Evolutionary conservation across 2,888 invertebrate genomes (phyloP).

Genomic region (Pachycephus smyrnensis): DNA sequence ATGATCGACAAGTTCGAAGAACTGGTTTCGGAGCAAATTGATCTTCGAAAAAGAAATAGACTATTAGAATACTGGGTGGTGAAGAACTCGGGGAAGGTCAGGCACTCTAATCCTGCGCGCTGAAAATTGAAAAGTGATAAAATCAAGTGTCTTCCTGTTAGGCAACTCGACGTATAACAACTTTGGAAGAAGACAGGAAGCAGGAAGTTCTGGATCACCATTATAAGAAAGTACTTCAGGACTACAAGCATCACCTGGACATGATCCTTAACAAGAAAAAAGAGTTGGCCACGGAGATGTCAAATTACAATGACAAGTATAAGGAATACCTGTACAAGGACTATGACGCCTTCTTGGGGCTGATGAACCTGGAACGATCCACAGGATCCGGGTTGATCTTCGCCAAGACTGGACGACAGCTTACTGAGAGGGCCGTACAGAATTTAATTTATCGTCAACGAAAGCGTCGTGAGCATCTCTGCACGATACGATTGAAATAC

Average conservation of each 20-base stretch:
- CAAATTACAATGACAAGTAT: slow-evolving; percentile 23
- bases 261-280: slow-evolving; percentile 26
- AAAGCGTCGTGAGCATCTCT: slow-evolving; percentile 5
- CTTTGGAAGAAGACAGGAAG: not conserved
- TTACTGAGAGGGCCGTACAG: slow-evolving; percentile 39
- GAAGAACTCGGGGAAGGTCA: slow-evolving; percentile 32
- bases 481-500: slow-evolving; percentile 35
- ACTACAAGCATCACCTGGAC: slow-evolving; percentile 40
- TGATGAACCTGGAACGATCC: slow-evolving; percentile 33
- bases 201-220: slow-evolving; percentile 20
- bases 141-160: not conserved
- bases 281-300: slow-evolving; percentile 31
- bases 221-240: slow-evolving; percentile 35
- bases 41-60: slow-evolving; percentile 36
- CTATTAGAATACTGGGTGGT: slow-evolving; percentile 38
- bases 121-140: not conserved
- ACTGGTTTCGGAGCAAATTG: slow-evolving; percentile 26
- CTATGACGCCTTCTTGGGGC: slow-evolving; percentile 22
- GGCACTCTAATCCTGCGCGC: not conserved
- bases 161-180: not conserved
- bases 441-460: slow-evolving; percentile 41
- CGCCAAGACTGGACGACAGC: slow-evolving; percentile 38
- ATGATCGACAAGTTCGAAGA: slow-evolving; percentile 36
- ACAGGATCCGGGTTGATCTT: slow-evolving; percentile 40
- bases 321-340: slow-evolving; percentile 28